A percentile compares a stretch with the other conserved stretches of the same genome.
These are phyloP conservation scores for Beris morrisii DNA, from an alignment of 2,888 invertebrate genomes.

Conservation along the genomic window DNA sequence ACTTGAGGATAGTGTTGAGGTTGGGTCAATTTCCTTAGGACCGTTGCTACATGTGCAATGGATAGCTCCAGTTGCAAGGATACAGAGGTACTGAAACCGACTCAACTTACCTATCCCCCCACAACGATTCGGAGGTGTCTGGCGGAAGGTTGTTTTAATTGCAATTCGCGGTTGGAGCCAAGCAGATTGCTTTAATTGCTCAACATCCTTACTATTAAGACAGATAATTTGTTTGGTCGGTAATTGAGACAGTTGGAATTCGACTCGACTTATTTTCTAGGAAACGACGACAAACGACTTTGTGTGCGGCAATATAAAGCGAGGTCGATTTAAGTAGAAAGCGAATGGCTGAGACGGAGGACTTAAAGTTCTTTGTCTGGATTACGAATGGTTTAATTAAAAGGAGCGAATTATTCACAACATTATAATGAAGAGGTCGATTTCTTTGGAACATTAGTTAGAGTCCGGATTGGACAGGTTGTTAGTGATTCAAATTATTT, in stretches of 20 bases:
- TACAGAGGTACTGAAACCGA: not conserved
- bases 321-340: too few relatives aligned
- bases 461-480: too few relatives aligned
- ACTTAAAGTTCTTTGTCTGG: conserved; percentile 28
- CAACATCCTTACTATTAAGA: conserved; percentile 45
- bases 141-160: conserved; percentile 46
- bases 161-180: conserved; percentile 45
- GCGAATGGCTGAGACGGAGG: conserved; percentile 1
- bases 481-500: too few relatives aligned
- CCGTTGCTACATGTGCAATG: not conserved
- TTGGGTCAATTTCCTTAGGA: not conserved
- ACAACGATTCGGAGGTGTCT: not conserved
- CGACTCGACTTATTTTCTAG: not conserved
- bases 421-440: conserved; percentile 18
- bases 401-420: conserved; percentile 29
- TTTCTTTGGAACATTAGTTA: not conserved
- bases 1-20: not conserved
- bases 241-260: conserved; percentile 20
- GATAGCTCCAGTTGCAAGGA: conserved; percentile 5
- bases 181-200: conserved; percentile 47
- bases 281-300: not conserved
- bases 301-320: too few relatives aligned
- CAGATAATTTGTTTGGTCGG: conserved; percentile 46
- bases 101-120: not conserved
- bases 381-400: conserved; percentile 33